Conservation (phyloP, 1,140 invertebrate genomes). For the Cyclina sinensis region DNA sequence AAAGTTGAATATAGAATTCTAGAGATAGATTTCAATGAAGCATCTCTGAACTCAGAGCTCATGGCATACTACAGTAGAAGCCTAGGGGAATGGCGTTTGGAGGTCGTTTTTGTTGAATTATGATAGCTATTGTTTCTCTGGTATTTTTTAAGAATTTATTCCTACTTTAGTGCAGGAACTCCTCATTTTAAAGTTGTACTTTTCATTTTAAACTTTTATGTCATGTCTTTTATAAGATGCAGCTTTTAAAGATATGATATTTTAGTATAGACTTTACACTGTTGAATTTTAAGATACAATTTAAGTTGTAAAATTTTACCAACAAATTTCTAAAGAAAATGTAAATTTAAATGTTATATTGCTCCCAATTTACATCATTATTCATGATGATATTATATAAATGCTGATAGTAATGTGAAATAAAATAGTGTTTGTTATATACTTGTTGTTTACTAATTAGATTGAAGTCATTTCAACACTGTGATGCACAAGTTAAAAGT, state of each 20-base stretch:
- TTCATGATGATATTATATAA: constrained; percentile 45
- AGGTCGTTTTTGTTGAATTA: too few relatives aligned
- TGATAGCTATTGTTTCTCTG: background rate
- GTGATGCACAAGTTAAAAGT: too few relatives aligned
- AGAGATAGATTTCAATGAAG: too few relatives aligned
- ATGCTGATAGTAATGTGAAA: constrained; percentile 56
- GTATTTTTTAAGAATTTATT: constrained; percentile 3
- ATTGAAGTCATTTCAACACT: too few relatives aligned
- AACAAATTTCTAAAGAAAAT: background rate
- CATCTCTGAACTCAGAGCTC: too few relatives aligned
- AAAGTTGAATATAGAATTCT: too few relatives aligned
- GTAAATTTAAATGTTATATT: background rate
- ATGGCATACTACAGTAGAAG: too few relatives aligned
- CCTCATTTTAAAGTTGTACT: background rate
- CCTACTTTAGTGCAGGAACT: constrained; percentile 1
- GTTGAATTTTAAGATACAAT: background rate
- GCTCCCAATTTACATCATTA: constrained; percentile 19
- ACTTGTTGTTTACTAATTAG: background rate
- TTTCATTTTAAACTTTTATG: background rate
- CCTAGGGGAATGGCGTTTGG: too few relatives aligned
- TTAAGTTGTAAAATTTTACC: constrained; percentile 16
- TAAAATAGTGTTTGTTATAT: constrained; percentile 51
- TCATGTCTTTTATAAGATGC: background rate
- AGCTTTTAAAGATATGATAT: background rate
- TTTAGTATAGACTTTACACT: background rate